A percentile compares a stretch with the other conserved stretches of the same genome.
These are phyloP conservation scores for Lepus townsendii DNA, from an alignment of 2,797 vertebrate genomes.

Conservation along the genomic window DNA sequence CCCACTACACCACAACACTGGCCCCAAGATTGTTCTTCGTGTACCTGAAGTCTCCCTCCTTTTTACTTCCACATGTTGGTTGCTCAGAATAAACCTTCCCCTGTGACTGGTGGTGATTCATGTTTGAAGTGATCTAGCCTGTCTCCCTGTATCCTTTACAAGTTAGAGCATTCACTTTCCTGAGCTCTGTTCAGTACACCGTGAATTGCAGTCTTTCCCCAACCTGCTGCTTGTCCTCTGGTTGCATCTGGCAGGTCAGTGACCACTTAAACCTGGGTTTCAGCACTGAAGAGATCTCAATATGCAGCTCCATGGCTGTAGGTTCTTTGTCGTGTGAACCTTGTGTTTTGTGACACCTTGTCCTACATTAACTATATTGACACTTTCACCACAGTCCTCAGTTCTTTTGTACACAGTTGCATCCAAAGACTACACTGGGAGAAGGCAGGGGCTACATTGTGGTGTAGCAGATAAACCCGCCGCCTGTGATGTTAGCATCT, in stretches of 20 bases:
- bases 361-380: background rate
- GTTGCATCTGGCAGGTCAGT: background rate
- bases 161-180: background rate
- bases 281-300: background rate
- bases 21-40: background rate
- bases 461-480: too few species aligned
- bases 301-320: background rate
- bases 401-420: background rate
- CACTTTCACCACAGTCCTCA: background rate
- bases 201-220: fast-evolving
- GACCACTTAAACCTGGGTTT: background rate
- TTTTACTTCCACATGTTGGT: background rate
- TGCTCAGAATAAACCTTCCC: background rate
- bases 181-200: background rate
- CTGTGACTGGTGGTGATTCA: background rate
- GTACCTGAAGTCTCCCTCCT: background rate
- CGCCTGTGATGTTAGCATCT: too few species aligned
- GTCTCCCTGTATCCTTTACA: background rate
- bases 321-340: background rate
- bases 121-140: too few species aligned
- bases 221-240: background rate
- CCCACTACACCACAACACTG: too few species aligned
- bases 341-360: background rate
- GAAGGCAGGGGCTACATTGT: too few species aligned
- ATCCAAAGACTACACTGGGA: background rate